Base-by-base conservation (phyloP, 2,888 invertebrate species). In the Plagodis dolabraria region DNA sequence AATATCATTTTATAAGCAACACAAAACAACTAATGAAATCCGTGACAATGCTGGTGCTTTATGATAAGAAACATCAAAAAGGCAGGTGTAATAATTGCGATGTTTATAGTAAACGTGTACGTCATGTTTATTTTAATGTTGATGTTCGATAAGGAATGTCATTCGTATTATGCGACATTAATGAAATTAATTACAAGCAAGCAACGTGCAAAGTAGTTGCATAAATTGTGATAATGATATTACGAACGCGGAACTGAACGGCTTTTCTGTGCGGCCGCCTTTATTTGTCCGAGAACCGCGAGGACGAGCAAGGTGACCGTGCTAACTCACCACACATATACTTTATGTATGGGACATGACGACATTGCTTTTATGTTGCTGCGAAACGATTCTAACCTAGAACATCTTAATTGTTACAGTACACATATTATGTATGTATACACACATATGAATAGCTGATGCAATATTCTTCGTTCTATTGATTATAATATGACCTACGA, bases 261-360 rank as follows among this genome's bases (percentile, higher is more conserved):
- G 36, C 55, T 22, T 52, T 58, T 42, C 62, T 64, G 58, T 74
- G 76, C 54, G 65, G 77, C 78, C 79, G 87, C 88, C 89, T 89
- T 89, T 87, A 86, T 86, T 86, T 82, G 89, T 82, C 88, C 87
- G 89, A 84, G 85, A 86, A 82, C 85, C 70, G 79, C 80, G 85
- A 75, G 86, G 85, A 88, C 89, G 83, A 68, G 76, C 89, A 91
- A 91, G 91, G 92, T 90, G 91, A 91, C 92, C 89, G 87, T 76
- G 70, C 62, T 67, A 67, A 65, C 67, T 63, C 60, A 65, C 65
- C 66, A 70, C 69, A 68, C 51, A 52, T n/a, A 49, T 43, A 53
- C 36, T 60, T 62, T 51, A 63, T 63, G 61, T 70, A 66, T 71
- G 57, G 69, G 67, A 54, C 57, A 61, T 63, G 57, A 68, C 67